Evolutionary conservation across 2,113 vertebrate species (phyloP), one percentile per base, ranked within the genome.

Genomic region (Excalfactoria chinensis): DNA sequence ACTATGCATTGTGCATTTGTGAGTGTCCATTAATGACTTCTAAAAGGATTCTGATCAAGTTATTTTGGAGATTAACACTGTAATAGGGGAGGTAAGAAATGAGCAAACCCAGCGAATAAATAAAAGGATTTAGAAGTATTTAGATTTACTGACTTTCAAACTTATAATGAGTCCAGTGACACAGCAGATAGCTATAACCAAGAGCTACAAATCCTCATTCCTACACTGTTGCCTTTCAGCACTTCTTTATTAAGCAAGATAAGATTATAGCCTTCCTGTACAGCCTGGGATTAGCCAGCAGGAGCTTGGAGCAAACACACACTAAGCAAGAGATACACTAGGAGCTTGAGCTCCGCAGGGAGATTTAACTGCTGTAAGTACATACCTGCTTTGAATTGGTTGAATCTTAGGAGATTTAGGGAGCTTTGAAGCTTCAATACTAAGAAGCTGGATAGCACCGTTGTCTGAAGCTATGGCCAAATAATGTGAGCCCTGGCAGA

Each of bases 401-500:
- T 99, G 98, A 23, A 99, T 99, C 97, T 99, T 99, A 78, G 99
- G 99, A 63, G 99, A 99, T 80, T 99, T 99, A 15, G 99, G 99
- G 7, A 99, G 98, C 93, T 99, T 99, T 46, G 98, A 98, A 11
- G 98, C 98, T 96, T 99, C 99, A 17, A 99, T 98, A 7, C 98
- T 98, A 76, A 99, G 98, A 79, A 99, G 98, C 91, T 99, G 99
- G 86, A 99, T 97, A 64, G 98, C 98, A 34, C 99, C 99, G 44
- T 98, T 99, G 91, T 99, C 99, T 0, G 99, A 99, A 22, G 99
- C 98, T 30, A 99, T 97, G 17, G 99, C 99, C 51, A 99, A 93
- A 86, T 99, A 99, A 89, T 99, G 99, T 0, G 99, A 99, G 4
- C 99, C 99, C 87, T 99, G 99, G 95, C 99, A 99, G 98, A 99